Percentiles rank a stretch among this genome's conserved stretches.
Evolutionary conservation across 2,113 vertebrate species (phyloP).

Genomic region (Rhinolophus sinicus): DNA sequence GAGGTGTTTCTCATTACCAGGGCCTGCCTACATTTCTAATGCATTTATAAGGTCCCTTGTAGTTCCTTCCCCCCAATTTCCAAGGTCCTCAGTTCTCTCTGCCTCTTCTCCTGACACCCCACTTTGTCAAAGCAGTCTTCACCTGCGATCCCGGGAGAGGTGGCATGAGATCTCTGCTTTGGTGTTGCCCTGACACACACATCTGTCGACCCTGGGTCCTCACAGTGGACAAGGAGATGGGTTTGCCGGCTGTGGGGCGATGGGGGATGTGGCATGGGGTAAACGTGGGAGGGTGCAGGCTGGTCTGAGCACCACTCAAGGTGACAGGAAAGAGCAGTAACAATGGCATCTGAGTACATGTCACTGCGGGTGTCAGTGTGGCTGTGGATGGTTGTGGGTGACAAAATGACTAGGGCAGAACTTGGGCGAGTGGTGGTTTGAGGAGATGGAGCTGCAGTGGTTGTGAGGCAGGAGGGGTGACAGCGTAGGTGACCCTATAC

Average conservation of each 20-base stretch:
- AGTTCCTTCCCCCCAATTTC: not conserved
- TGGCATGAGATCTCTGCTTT: accelerated
- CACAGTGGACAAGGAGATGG: not conserved
- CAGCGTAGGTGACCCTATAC: accelerated
- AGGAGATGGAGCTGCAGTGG: not conserved
- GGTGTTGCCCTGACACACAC: accelerated
- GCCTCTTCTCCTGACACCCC: accelerated
- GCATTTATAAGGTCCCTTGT: not conserved
- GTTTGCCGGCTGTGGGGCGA: accelerated
- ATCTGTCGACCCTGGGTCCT: not conserved
- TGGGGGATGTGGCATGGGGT: accelerated
- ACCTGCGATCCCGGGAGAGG: not conserved
- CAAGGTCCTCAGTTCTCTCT: not conserved
- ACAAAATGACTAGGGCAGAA: not conserved
- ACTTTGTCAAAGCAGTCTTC: not conserved
- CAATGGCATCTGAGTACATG: accelerated
- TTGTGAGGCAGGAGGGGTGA: too few relatives aligned
- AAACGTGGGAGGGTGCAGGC: accelerated
- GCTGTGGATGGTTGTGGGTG: not conserved
- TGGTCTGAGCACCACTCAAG: accelerated
- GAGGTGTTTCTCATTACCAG: not conserved
- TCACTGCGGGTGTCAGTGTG: accelerated
- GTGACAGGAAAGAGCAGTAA: not conserved
- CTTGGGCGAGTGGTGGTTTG: accelerated
- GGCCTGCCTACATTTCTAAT: not conserved